These are phyloP conservation scores for Mesodorylaimus sp. DNA, from an alignment of 2,888 invertebrate genomes.

Conservation along the genomic window DNA sequence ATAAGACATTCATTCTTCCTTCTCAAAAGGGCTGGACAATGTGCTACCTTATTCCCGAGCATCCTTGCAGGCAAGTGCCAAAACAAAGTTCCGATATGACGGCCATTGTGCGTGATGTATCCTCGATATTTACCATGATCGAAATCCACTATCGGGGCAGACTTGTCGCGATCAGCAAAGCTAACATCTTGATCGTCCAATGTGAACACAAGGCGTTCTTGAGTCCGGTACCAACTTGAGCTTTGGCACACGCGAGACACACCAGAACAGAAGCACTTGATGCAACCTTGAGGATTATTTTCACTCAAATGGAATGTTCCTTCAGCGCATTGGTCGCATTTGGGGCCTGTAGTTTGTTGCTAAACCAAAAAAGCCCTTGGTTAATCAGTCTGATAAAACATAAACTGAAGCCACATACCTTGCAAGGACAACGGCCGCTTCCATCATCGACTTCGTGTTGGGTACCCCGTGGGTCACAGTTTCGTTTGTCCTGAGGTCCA, in stretches of 20 bases:
- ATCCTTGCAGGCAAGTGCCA: neutral
- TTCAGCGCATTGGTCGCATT: constrained; percentile 68
- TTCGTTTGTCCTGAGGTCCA: no score
- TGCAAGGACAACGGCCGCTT: no score
- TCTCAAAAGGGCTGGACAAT: neutral
- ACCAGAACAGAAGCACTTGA: constrained; percentile 90
- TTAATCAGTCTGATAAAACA: no score
- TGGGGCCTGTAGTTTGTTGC: constrained; percentile 53
- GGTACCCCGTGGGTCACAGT: no score
- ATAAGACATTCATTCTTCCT: constrained; percentile 1
- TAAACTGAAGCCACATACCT: no score
- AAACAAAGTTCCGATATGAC: neutral
- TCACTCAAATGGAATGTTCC: constrained; percentile 66
- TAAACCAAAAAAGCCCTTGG: constrained; percentile 30
- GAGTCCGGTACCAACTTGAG: constrained; percentile 24
- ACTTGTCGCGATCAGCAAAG: neutral
- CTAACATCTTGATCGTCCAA: neutral
- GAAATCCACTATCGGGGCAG: no score
- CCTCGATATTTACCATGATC: no score
- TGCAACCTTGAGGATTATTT: constrained; percentile 55
- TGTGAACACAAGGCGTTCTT: constrained; percentile 11
- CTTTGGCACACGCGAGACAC: constrained; percentile 62
- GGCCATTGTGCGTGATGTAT: no score
- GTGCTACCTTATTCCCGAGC: neutral
- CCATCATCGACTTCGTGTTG: no score